Base-by-base conservation (phyloP, 2,113 vertebrate species). In the Chloroceryle aenea region DNA sequence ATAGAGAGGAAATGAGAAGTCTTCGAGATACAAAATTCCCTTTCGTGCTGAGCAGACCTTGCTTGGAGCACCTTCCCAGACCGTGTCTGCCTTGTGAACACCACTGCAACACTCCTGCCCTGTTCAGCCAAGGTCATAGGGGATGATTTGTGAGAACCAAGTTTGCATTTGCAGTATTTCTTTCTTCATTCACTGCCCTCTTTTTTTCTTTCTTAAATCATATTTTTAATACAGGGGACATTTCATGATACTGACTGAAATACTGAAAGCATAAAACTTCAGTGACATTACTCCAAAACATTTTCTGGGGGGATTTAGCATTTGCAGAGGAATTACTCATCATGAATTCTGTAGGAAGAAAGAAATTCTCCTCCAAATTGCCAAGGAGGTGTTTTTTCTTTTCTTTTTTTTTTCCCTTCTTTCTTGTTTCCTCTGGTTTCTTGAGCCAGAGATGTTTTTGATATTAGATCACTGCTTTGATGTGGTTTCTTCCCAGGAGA, bases 251-350 rank as follows among this genome's bases (percentile, higher is more conserved):
- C 52, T 68, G 36, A 40, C 53, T 85, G 75, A 36, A 76, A 38
- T 85, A 45, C 7, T 64, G 63, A 89, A 85, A 87, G 40, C 48
- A 64, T 47, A 56, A 87, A 26, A 50, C 23, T 91, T 88, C 75
- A 91, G 53, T 29, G 75, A 32, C 59, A 91, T 74, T 73, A 47
- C 26, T 87, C 68, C 34, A 80, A 63, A 90, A 55, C 34, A 53
- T 12, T 69, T 92, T 93, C 72, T 69, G 40, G 86, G 43, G 61
- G n/a, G 53, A 73, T 90, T 96, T 84, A 93, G 34, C 75, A 96
- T 93, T 96, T 92, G 52, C 85, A 91, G 90, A 90, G 82, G 68
- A 94, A 95, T 96, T 96, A 94, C 75, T 96, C 87, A 95, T 94
- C 74, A 21, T 45, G 29, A 10, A 56, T 21, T 85, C 75, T 67